phyloP scores from a whole-genome alignment of 2,888 invertebrate species.

The Steromphala cineraria region DNA sequence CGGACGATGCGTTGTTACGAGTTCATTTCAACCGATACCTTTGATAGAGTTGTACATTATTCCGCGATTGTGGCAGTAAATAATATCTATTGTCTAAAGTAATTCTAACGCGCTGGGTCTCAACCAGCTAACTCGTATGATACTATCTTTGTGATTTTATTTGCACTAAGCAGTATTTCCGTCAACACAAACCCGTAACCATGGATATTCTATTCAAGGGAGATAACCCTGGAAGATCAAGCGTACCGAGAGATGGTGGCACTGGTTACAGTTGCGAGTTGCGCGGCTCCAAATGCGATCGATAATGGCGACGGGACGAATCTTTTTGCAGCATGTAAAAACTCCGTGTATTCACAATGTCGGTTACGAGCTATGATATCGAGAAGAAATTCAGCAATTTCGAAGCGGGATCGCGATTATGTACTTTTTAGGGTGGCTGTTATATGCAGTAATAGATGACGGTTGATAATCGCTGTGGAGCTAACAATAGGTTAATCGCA shows the following conservation, averaged over 20 bases:
- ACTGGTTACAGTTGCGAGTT: not conserved
- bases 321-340: slow-evolving; percentile 3
- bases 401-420: not conserved
- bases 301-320: too few species aligned
- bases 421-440: not conserved
- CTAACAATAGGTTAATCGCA: too few species aligned
- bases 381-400: not conserved
- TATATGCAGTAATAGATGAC: too few species aligned
- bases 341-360: not conserved
- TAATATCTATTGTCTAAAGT: too few species aligned
- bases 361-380: not conserved
- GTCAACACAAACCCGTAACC: slow-evolving; percentile 15
- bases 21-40: too few species aligned
- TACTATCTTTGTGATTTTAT: not conserved
- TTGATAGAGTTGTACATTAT: too few species aligned
- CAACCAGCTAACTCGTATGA: not conserved
- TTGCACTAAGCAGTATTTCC: not conserved
- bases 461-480: too few species aligned
- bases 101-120: not conserved
- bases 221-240: not conserved
- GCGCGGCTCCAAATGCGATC: too few species aligned
- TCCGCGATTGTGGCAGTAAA: too few species aligned
- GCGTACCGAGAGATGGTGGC: not conserved
- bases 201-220: slow-evolving; percentile 15
- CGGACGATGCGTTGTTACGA: too few species aligned